These are phyloP conservation scores for Tetranychus truncatus DNA, from an alignment of 2,888 invertebrate genomes.

Conservation along the genomic window DNA sequence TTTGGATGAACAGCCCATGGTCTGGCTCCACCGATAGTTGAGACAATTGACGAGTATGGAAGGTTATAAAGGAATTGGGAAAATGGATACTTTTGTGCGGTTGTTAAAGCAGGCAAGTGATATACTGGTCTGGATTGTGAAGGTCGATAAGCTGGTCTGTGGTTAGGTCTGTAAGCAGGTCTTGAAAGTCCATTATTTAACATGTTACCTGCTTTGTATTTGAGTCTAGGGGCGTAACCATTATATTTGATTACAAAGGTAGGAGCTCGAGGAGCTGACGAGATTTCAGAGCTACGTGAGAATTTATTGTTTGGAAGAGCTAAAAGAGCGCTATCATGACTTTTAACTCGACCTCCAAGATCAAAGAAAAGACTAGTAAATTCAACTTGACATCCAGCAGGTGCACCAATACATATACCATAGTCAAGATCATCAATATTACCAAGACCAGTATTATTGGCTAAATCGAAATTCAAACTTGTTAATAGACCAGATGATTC, in stretches of 20 bases:
- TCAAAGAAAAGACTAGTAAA: not conserved
- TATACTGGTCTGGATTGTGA: not conserved
- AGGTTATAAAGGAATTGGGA: not conserved
- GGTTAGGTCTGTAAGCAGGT: no score
- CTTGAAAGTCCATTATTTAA: no score
- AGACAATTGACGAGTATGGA: not conserved
- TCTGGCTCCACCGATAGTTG: not conserved
- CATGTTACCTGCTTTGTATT: no score
- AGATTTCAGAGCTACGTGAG: no score
- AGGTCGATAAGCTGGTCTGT: no score
- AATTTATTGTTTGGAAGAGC: not conserved
- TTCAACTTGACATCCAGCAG: not conserved
- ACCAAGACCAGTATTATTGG: constrained; percentile 7
- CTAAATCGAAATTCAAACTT: constrained; percentile 16
- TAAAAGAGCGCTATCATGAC: not conserved
- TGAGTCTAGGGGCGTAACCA: no score
- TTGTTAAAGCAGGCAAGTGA: not conserved
- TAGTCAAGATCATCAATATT: constrained; percentile 10
- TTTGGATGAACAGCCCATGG: not conserved
- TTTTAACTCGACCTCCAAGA: not conserved
- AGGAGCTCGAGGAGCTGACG: not conserved
- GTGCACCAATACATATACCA: not conserved
- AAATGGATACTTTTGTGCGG: not conserved
- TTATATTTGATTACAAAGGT: no score
- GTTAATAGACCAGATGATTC: not conserved